A percentile compares a stretch with the other conserved stretches of the same genome.
phyloP scores from a whole-genome alignment of 2,113 vertebrate genomes.

The Eclectus roratus region DNA sequence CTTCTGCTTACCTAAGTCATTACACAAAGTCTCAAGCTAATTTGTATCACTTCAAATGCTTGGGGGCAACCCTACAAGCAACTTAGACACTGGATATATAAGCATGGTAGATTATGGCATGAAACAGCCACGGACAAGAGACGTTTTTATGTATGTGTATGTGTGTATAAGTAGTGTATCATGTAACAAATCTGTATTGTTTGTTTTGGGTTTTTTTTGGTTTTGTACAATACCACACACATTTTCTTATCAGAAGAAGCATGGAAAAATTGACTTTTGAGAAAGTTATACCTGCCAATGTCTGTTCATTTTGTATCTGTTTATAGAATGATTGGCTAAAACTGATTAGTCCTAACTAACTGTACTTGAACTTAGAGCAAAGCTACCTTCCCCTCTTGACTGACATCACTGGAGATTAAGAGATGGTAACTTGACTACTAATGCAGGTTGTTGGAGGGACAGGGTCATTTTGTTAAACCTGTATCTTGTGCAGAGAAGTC shows the following conservation, averaged over 20 bases:
- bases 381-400: neutral
- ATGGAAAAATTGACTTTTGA: neutral
- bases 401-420: neutral
- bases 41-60: neutral
- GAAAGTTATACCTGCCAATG: neutral
- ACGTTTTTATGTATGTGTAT: rapidly evolving
- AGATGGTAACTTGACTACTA: neutral
- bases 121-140: neutral
- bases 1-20: neutral
- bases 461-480: neutral
- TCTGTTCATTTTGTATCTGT: neutral
- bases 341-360: neutral
- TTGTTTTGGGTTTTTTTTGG: neutral
- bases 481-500: neutral
- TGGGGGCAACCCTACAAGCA: neutral
- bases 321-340: neutral
- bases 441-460: neutral
- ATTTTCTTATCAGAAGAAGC: neutral
- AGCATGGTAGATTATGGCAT: neutral
- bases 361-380: neutral
- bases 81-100: neutral
- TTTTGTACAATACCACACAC: neutral
- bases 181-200: neutral
- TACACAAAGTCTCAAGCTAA: neutral
- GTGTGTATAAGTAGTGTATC: neutral